Base-by-base conservation (phyloP, 2,888 invertebrate genomes). In the Eueremaeus valkanovi region DNA sequence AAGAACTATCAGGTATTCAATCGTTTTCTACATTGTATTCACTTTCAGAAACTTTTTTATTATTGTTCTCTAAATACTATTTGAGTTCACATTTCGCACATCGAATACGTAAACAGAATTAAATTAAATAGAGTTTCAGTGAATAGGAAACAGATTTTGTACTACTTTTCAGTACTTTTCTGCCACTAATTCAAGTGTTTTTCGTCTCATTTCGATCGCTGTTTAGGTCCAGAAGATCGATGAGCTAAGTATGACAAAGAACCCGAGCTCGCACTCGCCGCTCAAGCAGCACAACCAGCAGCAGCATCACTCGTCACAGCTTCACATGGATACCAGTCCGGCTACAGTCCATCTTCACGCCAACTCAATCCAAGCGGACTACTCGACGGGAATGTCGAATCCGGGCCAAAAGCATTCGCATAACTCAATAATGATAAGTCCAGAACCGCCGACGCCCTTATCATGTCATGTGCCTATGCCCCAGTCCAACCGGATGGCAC, bases 1-100 rank as follows among this genome's bases (percentile, higher is more conserved):
- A 75, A 77, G 55, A 77, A 74, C 42, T 66, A 75, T 31, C 66
- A 73, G 75, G 79, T 79, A 77, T 55, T 70, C 8, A 13, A 70
- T 70, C 21, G 36, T 18, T 29, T 33, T n/a, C 49, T n/a, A 16
- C 51, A n/a, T 18, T 51, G 51, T 18, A 21, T 51, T 51, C 21
- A 16, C 21, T 9, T 16, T n/a, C 51, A n/a, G n/a, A n/a, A n/a
- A 31, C 27, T 58, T 29, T 29, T 27, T 3, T 31, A 27, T 24
- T 29, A 18, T 29, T 31, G 18, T 3, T 58, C 13, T 31, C 31
- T 58, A 9, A 55, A 58, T 13, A 33, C 11, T 63, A 63, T 33
- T 63, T 63, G 31, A 63, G 33, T 33, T 36, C 18, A 63, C 33
- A 18, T 33, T 33, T 18, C 3, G 29, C 63, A 24, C 3, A 63